Evolutionary conservation across 2,888 invertebrate species (phyloP), one percentile per base, ranked within the genome.

Genomic region (Megamerina dolium): DNA sequence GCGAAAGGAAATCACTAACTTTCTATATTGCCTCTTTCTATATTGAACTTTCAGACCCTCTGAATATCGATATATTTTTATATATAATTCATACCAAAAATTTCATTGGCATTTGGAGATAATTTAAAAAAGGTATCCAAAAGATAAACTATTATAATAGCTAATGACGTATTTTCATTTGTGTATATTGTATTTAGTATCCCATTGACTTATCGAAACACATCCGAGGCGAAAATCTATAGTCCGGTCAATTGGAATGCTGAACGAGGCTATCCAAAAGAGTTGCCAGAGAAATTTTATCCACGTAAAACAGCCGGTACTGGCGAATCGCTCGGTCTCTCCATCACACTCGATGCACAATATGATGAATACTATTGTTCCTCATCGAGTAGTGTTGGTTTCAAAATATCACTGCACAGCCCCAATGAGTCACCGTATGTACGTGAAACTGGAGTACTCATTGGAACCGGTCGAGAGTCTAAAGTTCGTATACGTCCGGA

Each of bases 331-430:
- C 75, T 85, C 41, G 88, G 88, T 0, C 71, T 88, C 30, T 79
- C 81, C 2, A 62, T 88, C 12, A 75, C 82, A 0, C 68, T 87
- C 31, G 82, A 88, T 59, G 82, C 83, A 1, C 78, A 83, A 50
- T 57, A 82, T 3, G 76, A 77, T 2, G 82, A 85, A 58, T 89
- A 88, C 61, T 87, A 81, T 63, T 88, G 88, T 61, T 85, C 87
- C 2, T 84, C 87, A 1, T 83, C 85, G 5, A 81, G 78, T 56
- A 85, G 68, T 46, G 52, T 63, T 12, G 70, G 70, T 4, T 66
- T 70, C 37, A 70, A 70, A 54, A 43, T 66, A 5, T 56, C 64
- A 1, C 46, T 66, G 8, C 66, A 66, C 45, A 62, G 62, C 40
- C 66, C 66, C 16, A 63, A 62, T n/a, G 66, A 67, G 19, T 57